Evolutionary conservation across 2,888 invertebrate species (phyloP).

Genomic region (Ochropleura plecta): DNA sequence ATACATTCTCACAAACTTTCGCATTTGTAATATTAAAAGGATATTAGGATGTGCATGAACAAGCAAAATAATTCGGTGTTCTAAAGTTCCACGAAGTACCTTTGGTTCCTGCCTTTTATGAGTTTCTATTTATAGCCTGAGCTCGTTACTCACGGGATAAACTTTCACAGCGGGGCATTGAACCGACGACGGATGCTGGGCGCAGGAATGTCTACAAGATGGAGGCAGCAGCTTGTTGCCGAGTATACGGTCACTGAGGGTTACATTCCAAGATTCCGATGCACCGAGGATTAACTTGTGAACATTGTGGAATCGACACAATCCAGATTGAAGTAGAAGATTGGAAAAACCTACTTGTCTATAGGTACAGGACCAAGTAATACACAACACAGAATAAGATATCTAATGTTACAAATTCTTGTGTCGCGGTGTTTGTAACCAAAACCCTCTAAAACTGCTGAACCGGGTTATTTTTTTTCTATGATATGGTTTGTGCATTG

Average conservation of each 20-base stretch:
- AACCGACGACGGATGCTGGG: background rate
- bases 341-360: background rate
- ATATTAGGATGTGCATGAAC: background rate
- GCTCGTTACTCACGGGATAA: slow-evolving; percentile 27
- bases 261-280: background rate
- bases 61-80: background rate
- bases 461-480: too few relatives aligned
- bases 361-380: background rate
- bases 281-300: background rate
- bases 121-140: slow-evolving; percentile 23
- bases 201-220: slow-evolving; percentile 9
- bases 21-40: too few relatives aligned
- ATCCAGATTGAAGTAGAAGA: background rate
- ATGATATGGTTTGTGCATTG: too few relatives aligned
- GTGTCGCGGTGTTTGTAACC: too few relatives aligned
- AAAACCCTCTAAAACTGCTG: too few relatives aligned
- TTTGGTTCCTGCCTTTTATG: slow-evolving; percentile 13
- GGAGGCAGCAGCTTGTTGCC: background rate
- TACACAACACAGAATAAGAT: too few relatives aligned
- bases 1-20: too few relatives aligned
- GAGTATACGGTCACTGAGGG: background rate
- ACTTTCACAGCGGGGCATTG: slow-evolving; percentile 23
- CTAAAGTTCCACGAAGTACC: slow-evolving; percentile 6
- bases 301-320: background rate
- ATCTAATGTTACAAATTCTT: too few relatives aligned